Evolutionary conservation across 1,140 invertebrate genomes (phyloP), one percentile per base, ranked within the genome.

Genomic region (Diabrotica virgifera): DNA sequence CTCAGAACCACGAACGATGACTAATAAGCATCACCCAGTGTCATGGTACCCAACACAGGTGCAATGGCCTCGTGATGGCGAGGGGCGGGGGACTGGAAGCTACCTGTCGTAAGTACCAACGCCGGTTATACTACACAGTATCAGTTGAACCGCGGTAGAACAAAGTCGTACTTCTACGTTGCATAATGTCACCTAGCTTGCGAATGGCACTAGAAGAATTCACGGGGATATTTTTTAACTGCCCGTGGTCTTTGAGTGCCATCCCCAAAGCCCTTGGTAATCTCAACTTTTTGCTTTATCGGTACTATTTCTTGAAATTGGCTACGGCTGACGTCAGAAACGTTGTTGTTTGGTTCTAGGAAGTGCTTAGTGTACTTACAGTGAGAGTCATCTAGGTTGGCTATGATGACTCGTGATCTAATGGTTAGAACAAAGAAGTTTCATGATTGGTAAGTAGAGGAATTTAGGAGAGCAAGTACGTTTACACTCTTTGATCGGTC

Each of bases 181-280:
- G n/a, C 40, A 46, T 46, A 46, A 46, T 46, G 40, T 46, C 40
- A 46, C 40, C 68, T 63, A 67, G 70, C 77, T 74, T 77, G 77
- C 71, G 77, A 78, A 78, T 78, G 77, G 77, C 77, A 78, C 77
- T 78, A 76, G 77, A 78, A 78, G 77, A 78, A 78, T 78, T 78
- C 77, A 78, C 77, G 77, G 77, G 77, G 71, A 69, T 59, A 55
- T 72, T 71, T 69, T 64, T 63, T 70, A 57, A 57, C 38, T 52
- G 60, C 72, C 74, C 77, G 77, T 78, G 77, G 76, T 74, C 77
- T 78, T 78, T 76, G 70, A 75, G 77, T 78, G 77, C 77, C 77
- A 78, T 78, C 76, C 77, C 66, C 76, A 62, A 54, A 62, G 60
- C 60, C 60, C 54, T 50, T 62, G 60, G 60, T 59, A 59, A 13